A percentile compares a stretch with the other conserved stretches of the same genome.
phyloP scores from a whole-genome alignment of 2,888 invertebrate genomes.

The Agrilus biguttatus region DNA sequence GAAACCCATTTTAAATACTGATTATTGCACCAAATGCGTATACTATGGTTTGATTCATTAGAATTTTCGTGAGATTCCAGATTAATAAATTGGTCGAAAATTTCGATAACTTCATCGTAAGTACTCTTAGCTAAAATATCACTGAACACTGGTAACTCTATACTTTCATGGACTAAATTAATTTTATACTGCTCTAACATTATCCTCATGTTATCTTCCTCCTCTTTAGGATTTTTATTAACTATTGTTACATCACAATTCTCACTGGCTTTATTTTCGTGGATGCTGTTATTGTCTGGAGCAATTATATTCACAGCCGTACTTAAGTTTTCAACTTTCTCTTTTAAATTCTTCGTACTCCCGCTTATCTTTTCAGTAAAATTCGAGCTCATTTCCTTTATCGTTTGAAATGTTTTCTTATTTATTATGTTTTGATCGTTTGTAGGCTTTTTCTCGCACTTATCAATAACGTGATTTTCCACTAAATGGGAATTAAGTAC shows the following conservation, averaged over 20 bases:
- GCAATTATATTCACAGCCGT: constrained; percentile 18
- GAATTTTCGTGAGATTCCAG: constrained; percentile 15
- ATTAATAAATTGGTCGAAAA: constrained; percentile 17
- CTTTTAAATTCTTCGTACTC: constrained; percentile 38
- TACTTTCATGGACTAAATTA: constrained; percentile 24
- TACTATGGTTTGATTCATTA: constrained; percentile 13
- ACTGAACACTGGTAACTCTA: constrained; percentile 20
- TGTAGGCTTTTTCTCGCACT: constrained; percentile 3
- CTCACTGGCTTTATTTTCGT: not conserved
- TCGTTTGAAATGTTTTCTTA: constrained; percentile 34
- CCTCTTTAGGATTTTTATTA: constrained; percentile 6
- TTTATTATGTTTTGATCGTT: constrained; percentile 10
- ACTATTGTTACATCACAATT: not conserved
- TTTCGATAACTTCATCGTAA: constrained; percentile 14
- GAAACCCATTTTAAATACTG: constrained; percentile 23
- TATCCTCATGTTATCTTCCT: constrained; percentile 18
- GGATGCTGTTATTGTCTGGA: constrained; percentile 18
- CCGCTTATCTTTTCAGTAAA: constrained; percentile 38
- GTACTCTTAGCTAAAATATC: constrained; percentile 15
- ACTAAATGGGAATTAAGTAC: constrained; percentile 22
- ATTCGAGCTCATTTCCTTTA: constrained; percentile 36
- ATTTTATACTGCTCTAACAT: constrained; percentile 25
- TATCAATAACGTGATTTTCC: constrained; percentile 25
- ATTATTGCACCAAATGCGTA: constrained; percentile 21
- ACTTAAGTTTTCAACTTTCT: constrained; percentile 40